Conservation (phyloP, 2,888 invertebrate genomes). For the Caenorhabditis sp. region DNA sequence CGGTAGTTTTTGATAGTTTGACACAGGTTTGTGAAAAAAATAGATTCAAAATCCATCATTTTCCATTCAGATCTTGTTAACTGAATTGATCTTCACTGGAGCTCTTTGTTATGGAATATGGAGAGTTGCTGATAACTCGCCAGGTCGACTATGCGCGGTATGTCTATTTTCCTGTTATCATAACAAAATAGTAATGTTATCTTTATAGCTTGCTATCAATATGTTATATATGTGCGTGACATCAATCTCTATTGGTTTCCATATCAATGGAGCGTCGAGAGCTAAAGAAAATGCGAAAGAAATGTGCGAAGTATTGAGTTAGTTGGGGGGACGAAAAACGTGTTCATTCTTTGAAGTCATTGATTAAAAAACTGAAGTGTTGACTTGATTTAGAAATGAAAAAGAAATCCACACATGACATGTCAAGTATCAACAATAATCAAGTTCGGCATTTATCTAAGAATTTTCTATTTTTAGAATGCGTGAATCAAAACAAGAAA, state of each 20-base stretch:
- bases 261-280: constrained; percentile 63
- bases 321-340: neutral
- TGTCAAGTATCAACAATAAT: constrained; percentile 2
- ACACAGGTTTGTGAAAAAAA: constrained; percentile 53
- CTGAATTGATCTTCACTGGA: constrained; percentile 67
- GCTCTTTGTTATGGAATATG: constrained; percentile 68
- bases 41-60: neutral
- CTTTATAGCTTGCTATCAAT: constrained; percentile 60
- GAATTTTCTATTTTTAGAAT: neutral
- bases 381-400: constrained; percentile 2
- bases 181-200: neutral
- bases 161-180: neutral
- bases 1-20: constrained; percentile 67
- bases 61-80: constrained; percentile 59
- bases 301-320: constrained; percentile 58
- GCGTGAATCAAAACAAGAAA: neutral
- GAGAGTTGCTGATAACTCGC: constrained; percentile 62
- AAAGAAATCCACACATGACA: neutral
- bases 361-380: neutral
- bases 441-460: neutral
- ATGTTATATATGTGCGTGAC: constrained; percentile 69
- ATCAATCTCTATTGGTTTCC: constrained; percentile 68
- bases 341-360: neutral
- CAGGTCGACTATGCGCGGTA: constrained; percentile 66
- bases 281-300: constrained; percentile 64